Conservation (phyloP, 1,140 invertebrate genomes). For the Drosophila nikananu region DNA sequence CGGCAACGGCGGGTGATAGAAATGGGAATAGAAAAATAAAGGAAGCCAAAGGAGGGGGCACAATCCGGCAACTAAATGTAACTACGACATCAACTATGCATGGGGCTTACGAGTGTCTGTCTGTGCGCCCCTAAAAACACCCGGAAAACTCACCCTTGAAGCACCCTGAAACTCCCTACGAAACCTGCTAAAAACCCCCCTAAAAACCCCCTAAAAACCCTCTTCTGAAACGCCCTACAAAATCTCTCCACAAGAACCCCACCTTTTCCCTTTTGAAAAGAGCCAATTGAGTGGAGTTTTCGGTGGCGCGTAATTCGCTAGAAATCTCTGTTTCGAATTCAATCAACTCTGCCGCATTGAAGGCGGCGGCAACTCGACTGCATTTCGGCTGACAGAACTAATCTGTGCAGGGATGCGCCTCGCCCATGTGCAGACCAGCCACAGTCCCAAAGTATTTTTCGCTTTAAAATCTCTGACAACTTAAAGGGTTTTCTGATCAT, state of each 20-base stretch:
- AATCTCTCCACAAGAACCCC: not conserved
- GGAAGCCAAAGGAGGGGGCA: not conserved
- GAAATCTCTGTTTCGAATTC: conserved; percentile 80
- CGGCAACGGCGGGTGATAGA: conserved; percentile 21
- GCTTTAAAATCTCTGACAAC: too few relatives aligned
- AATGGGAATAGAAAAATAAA: conserved; percentile 24
- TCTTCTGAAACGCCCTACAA: not conserved
- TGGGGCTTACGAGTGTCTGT: conserved; percentile 42
- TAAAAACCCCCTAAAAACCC: not conserved
- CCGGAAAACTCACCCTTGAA: not conserved
- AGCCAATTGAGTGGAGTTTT: conserved; percentile 43
- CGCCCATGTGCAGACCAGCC: not conserved
- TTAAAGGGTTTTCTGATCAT: too few relatives aligned
- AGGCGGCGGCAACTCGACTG: conserved; percentile 34
- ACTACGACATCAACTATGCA: conserved; percentile 55
- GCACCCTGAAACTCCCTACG: conserved; percentile 1
- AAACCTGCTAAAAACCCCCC: not conserved
- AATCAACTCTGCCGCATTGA: conserved; percentile 77
- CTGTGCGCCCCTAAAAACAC: not conserved
- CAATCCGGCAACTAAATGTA: conserved; percentile 42
- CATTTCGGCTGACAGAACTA: conserved; percentile 45
- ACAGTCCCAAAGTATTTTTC: not conserved
- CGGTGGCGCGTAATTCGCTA: conserved; percentile 75
- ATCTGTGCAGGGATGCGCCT: conserved; percentile 27
- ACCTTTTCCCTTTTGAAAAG: not conserved